Base-by-base conservation (phyloP, 2,797 vertebrate species). In the Parauchenoglanis ngamensis region DNA sequence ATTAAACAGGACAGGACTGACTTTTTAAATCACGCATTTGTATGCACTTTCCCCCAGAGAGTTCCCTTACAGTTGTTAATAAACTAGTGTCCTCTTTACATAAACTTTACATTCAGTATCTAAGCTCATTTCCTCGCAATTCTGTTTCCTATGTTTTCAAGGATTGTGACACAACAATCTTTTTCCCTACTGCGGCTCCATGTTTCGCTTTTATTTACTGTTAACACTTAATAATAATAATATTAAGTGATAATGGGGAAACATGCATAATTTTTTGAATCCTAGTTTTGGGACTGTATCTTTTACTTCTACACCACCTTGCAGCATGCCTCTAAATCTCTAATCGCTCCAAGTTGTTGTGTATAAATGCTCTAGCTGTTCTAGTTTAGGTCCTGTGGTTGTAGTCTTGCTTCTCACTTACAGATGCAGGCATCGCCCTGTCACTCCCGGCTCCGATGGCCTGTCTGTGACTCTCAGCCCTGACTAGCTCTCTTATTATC, bases 341-440 rank as follows among this genome's bases (percentile, higher is more conserved):
- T 59, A 19, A 44, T 72, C 35, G 12, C 28, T 79, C 19, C 25
- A 67, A 49, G 59, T 23, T 68, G 23, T 63, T n/a, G 31, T 79
- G 52, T 76, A 1, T 77, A 17, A 21, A 52, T 21, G 5, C 79
- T 13, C 7, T 28, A 28, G 57, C 40, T n/a, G 10, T 21, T 70
- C 17, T 40, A 40, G 40, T 40, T 54, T 19, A 31, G 15, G 28
- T 54, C 49, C 44, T 35, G 1, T 35, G 49, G 10, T 40, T 83
- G 81, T 52, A 67, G n/a, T 54, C n/a, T 70, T 21, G 10, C 72
- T 84, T 28, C 12, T 86, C 61, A 56, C 79, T 73, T 86, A 83
- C 49, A 72, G 81, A 49, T 49, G 31, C 40, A 61, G 54, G 67
- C 5, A 49, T 87, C n/a, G 44, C 28, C 72, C 35, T 52, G 84